Percentiles rank a stretch among this genome's conserved stretches.
Conservation (phyloP, 2,797 vertebrate genomes). For the Diplodus puntazzo region DNA sequence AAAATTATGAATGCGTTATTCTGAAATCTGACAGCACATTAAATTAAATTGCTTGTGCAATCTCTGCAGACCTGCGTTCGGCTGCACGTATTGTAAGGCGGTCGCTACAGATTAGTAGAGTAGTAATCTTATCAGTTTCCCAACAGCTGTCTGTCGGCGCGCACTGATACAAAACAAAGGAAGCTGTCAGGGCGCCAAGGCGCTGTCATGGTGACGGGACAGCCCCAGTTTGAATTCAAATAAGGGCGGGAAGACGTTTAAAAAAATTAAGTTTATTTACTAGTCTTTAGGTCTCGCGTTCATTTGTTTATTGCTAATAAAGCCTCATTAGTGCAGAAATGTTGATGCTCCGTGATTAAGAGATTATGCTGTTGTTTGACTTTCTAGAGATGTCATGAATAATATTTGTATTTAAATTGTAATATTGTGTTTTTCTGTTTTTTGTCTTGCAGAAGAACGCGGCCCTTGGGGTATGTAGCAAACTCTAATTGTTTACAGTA, state of each 20-base stretch:
- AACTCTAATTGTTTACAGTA: background rate
- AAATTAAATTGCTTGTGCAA: background rate
- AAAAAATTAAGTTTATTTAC: background rate
- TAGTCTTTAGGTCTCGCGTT: background rate
- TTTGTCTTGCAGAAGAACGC: conserved; percentile 43
- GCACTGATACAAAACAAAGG: conserved; percentile 84
- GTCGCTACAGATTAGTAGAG: conserved; percentile 51
- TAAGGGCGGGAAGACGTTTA: conserved; percentile 82
- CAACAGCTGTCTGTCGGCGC: conserved; percentile 77
- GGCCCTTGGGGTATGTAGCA: conserved; percentile 59
- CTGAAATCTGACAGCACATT: fast-evolving
- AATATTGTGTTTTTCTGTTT: background rate
- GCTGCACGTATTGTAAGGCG: background rate
- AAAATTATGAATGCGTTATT: no score
- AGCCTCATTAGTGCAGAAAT: background rate
- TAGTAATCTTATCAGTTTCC: conserved; percentile 67
- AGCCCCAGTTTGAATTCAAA: conserved; percentile 88
- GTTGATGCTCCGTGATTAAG: background rate
- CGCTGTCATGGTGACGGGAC: conserved; percentile 70
- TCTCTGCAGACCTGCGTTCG: background rate
- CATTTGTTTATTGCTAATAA: no score
- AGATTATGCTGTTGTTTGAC: background rate
- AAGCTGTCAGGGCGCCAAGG: conserved; percentile 84
- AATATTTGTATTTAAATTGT: background rate
- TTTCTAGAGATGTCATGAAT: background rate